Evolutionary conservation across 1,140 invertebrate genomes (phyloP), one percentile per base, ranked within the genome.

Genomic region (Cherax destructor): DNA sequence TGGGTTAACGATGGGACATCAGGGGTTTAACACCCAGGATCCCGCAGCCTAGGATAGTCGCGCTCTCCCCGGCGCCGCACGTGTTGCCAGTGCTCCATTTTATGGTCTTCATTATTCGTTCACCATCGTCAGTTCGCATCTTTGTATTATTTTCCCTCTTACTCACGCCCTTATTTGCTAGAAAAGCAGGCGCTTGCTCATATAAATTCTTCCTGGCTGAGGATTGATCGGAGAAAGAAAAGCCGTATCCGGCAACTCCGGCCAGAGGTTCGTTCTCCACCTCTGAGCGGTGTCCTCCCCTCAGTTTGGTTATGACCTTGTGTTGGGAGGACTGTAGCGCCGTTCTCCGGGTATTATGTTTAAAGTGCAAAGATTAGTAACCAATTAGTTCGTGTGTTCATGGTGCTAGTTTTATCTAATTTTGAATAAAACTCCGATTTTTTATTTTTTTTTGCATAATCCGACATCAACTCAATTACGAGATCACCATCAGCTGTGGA

Each of bases 291-390:
- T 78, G 79, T 88, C 24, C 61, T 88, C 87, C 87, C 87, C 87
- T 88, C 87, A 88, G 87, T 88, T 81, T 88, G 87, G 78, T 61
- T n/a, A 50, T 61, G 65, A 61, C 80, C 78, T 49, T 69, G 65
- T 56, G 30, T 13, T 65, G 21, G 41, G 30, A 50, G 50, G 52
- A 24, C 49, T 47, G 47, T 16, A n/a, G 78, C 24, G 79, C 61
- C 79, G 59, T 74, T 49, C 50, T 69, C 87, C 49, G 47, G 30
- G 13, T 78, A 41, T 30, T 72, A 47, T 47, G 50, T 24, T 86
- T 21, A 52, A 49, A 52, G 50, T 86, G 72, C 11, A n/a, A 59
- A 3, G 49, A 21, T n/a, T 10, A 76, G 24, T 74, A 6, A 74
- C 69, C 30, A 74, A 24, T 81, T 30, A 56, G 4, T 81, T 59